These are phyloP conservation scores for Gyrodactylus bullatarudis DNA, from an alignment of 1,140 invertebrate genomes.

Conservation along the genomic window DNA sequence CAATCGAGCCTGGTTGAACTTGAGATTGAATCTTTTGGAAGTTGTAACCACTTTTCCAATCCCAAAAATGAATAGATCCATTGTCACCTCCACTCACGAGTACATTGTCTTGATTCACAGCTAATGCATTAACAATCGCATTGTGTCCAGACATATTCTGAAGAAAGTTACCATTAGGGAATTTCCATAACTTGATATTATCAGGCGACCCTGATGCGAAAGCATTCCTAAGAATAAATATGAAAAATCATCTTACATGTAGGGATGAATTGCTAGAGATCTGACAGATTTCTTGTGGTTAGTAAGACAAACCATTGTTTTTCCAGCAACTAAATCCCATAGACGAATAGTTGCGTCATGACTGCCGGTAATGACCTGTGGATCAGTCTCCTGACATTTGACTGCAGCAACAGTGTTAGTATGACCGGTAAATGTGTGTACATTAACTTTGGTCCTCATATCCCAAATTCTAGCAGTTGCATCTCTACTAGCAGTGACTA, in stretches of 20 bases:
- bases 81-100: constrained; percentile 91
- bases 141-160: constrained; percentile 89
- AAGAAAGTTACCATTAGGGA: constrained; percentile 82
- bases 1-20: constrained; percentile 93
- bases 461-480: constrained; percentile 73
- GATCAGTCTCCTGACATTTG: constrained; percentile 55
- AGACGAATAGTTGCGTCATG: constrained; percentile 42
- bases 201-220: constrained; percentile 89
- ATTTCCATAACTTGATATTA: constrained; percentile 96
- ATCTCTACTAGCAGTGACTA: constrained; percentile 68
- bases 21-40: constrained; percentile 65
- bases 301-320: constrained; percentile 63
- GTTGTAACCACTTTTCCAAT: constrained; percentile 91
- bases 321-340: constrained; percentile 85
- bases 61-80: constrained; percentile 90
- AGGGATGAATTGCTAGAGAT: constrained; percentile 56
- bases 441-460: constrained; percentile 87
- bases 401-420: constrained; percentile 82
- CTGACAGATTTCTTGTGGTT: constrained; percentile 96
- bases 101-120: constrained; percentile 62
- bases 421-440: constrained; percentile 77
- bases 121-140: constrained; percentile 78
- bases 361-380: constrained; percentile 36
- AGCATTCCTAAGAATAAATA: constrained; percentile 25
- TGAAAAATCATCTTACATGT: constrained; percentile 12